phyloP scores from a whole-genome alignment of 1,140 invertebrate genomes.

The Ips typographus region DNA sequence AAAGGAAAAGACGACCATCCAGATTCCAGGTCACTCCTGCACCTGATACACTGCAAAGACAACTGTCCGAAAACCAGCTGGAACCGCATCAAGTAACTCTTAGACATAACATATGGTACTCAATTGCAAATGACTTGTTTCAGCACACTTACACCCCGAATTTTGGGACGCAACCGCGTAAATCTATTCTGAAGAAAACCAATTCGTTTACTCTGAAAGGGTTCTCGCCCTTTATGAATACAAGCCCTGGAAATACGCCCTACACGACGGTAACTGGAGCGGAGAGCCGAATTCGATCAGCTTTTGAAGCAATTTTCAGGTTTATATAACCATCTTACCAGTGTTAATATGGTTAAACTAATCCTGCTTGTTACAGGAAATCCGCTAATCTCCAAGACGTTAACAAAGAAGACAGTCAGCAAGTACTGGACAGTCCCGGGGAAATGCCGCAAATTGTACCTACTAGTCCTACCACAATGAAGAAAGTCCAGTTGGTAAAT shows the following conservation, averaged over 20 bases:
- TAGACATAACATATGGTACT: neutral
- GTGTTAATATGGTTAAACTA: no score
- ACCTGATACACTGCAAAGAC: conserved; percentile 58
- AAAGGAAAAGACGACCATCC: conserved; percentile 61
- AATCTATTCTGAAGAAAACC: conserved; percentile 91
- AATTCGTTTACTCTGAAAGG: conserved; percentile 82
- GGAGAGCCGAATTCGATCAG: conserved; percentile 79
- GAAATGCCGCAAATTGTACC: conserved; percentile 45
- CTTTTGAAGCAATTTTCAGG: conserved; percentile 85
- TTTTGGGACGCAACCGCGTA: conserved; percentile 68
- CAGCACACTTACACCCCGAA: conserved; percentile 58
- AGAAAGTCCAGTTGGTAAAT: conserved; percentile 88
- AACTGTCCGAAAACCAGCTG: conserved; percentile 46
- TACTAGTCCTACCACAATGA: conserved; percentile 69
- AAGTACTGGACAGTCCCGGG: conserved; percentile 38
- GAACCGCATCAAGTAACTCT: conserved; percentile 41
- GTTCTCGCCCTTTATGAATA: conserved; percentile 64
- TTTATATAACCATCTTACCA: conserved; percentile 17
- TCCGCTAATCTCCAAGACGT: conserved; percentile 81
- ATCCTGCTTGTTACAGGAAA: conserved; percentile 57
- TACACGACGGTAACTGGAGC: conserved; percentile 86
- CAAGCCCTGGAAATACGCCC: conserved; percentile 70
- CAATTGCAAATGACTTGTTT: neutral
- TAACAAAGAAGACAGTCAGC: conserved; percentile 46
- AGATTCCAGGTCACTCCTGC: conserved; percentile 73